Base-by-base conservation (phyloP, 2,888 invertebrate genomes). In the Lepidonotus clava region DNA sequence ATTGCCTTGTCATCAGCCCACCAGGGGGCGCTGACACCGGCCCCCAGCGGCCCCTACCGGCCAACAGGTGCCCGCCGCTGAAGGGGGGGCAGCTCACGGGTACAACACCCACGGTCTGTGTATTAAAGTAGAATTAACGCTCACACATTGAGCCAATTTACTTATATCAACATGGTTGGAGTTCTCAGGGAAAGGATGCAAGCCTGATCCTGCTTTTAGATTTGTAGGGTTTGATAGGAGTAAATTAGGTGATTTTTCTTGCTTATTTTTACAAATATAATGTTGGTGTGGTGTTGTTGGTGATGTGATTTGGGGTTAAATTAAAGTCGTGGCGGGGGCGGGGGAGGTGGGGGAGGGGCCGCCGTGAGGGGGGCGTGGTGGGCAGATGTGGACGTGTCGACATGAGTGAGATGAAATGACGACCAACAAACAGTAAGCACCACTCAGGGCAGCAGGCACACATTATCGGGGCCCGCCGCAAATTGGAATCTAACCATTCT, bases 401-500 rank as follows among this genome's bases (percentile, higher is more conserved):
- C 61, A 61, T 61, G 61, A 61, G 61, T 24, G 61, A 32, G 61
- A 28, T 5, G 61, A 61, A 61, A 24, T 28, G 61, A 28, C 28
- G 21, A 32, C 28, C 28, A 28, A 18, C 6, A 11, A 32, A 61
- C 28, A 61, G 53, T 61, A 14, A n/a, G 28, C 61, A 61, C 11
- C 24, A n/a, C 61, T 11, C 46, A 18, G 46, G 8, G 6, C 46
- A 46, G 46, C 46, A 46, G 46, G 18, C 46, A 28, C 18, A n/a
- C n/a, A n/a, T n/a, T n/a, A n/a, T n/a, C n/a, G n/a, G n/a, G n/a
- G n/a, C n/a, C n/a, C n/a, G 38, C 2, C 71, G 24, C 71, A 34
- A 71, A 71, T 71, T 71, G 38, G 71, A 71, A 71, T 34, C 71
- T 71, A 71, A 71, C 71, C 18, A 71, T 34, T 71, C 71, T 71